Conservation (phyloP, 2,113 vertebrate species). For the Thinocorus orbignyianus region DNA sequence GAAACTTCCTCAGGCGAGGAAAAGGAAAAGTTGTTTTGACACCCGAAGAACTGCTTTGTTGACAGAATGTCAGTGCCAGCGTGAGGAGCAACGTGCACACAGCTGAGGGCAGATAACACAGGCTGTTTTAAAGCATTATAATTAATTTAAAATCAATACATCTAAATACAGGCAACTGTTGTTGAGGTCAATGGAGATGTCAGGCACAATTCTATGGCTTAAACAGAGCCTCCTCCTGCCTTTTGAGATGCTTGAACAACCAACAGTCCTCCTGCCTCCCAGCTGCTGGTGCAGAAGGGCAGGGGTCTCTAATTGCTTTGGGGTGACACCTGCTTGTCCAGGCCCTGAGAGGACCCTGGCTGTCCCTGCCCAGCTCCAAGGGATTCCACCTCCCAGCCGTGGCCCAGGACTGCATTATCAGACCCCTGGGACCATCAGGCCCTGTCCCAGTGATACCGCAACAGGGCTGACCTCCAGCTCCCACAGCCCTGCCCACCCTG, state of each 20-base stretch:
- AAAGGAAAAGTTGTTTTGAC: background rate
- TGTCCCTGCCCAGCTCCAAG: background rate
- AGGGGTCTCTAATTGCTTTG: background rate
- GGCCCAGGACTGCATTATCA: background rate
- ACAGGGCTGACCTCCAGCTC: background rate
- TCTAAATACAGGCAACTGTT: background rate
- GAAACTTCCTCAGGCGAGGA: background rate
- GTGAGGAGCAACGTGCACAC: rapidly evolving
- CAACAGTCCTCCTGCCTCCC: background rate
- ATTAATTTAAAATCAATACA: conserved; percentile 10
- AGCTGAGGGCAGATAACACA: background rate
- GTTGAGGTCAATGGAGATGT: background rate
- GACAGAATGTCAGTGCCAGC: background rate
- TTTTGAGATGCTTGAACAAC: background rate
- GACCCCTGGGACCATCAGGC: background rate
- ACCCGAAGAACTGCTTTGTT: background rate
- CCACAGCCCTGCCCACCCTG: rapidly evolving
- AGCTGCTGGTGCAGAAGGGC: background rate
- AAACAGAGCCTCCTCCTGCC: background rate
- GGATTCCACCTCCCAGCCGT: background rate
- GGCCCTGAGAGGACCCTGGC: background rate
- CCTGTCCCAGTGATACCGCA: rapidly evolving
- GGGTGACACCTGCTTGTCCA: background rate
- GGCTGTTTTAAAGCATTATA: background rate
- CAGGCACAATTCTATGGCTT: background rate